These are phyloP conservation scores for Drosophila simulans DNA, from an alignment of 1,140 invertebrate genomes.

Conservation along the genomic window DNA sequence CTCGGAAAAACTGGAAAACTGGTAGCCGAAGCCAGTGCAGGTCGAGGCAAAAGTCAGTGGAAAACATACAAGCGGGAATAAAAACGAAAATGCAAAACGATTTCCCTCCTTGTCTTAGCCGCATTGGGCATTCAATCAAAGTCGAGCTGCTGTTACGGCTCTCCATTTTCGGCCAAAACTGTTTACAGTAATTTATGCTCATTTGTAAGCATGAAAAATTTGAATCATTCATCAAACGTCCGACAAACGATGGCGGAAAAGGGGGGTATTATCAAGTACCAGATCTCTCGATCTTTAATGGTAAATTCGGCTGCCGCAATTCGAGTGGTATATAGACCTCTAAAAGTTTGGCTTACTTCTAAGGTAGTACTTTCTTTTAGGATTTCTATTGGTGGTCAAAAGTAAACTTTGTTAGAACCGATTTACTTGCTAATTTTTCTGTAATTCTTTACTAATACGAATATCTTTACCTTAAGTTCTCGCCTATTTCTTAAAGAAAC, in stretches of 20 bases:
- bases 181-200: conserved; percentile 77
- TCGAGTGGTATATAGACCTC: conserved; percentile 11
- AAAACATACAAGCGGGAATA: conserved; percentile 34
- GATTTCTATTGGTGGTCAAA: not conserved
- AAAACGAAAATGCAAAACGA: conserved; percentile 39
- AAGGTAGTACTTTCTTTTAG: too few species aligned
- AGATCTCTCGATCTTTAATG: conserved; percentile 37
- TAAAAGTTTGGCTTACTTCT: not conserved
- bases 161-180: conserved; percentile 64
- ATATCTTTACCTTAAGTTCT: too few species aligned
- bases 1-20: conserved; percentile 9
- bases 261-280: conserved; percentile 22
- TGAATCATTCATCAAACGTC: conserved; percentile 67
- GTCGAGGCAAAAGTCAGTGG: conserved; percentile 4
- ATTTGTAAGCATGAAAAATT: conserved; percentile 82
- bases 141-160: conserved; percentile 42
- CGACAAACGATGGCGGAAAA: not conserved
- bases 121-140: conserved; percentile 71
- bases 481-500: too few species aligned
- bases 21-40: conserved; percentile 24
- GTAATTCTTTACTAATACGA: too few species aligned
- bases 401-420: not conserved
- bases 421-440: too few species aligned
- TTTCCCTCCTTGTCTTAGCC: conserved; percentile 25
- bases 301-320: conserved; percentile 1